These are phyloP conservation scores for Hymenochirus boettgeri DNA, from an alignment of 2,113 vertebrate species.

Conservation along the genomic window DNA sequence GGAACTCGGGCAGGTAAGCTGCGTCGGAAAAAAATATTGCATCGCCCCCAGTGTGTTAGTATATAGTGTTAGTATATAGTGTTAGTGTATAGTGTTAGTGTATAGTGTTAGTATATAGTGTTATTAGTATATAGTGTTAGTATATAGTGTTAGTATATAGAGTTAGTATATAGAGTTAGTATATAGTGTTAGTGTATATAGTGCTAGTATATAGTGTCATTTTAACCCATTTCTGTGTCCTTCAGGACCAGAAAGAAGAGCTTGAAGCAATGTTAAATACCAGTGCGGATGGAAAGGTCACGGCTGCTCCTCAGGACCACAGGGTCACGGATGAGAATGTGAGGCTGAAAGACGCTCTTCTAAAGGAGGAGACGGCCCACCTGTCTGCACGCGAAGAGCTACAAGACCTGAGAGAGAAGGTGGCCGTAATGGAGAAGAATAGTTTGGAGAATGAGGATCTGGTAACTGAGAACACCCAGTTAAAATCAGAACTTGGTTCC, in stretches of 20 bases:
- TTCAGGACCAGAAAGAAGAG: slow-evolving; percentile 65
- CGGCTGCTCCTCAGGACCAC: neutral
- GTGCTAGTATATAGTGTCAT: too few species aligned
- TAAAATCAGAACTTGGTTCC: neutral
- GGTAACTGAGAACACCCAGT: slow-evolving; percentile 1
- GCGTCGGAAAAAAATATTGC: too few species aligned
- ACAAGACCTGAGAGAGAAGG: slow-evolving; percentile 60
- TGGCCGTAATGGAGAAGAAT: slow-evolving; percentile 51
- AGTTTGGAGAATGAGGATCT: slow-evolving; percentile 23
- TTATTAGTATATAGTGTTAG: too few species aligned
- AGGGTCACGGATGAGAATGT: slow-evolving; percentile 34
- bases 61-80: too few species aligned
- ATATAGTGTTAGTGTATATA: too few species aligned
- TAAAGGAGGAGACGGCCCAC: slow-evolving; percentile 61
- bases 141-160: too few species aligned
- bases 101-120: too few species aligned
- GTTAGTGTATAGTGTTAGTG: too few species aligned
- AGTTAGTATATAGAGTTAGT: too few species aligned
- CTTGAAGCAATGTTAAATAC: slow-evolving; percentile 49
- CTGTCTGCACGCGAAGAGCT: slow-evolving; percentile 64
- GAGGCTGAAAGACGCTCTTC: slow-evolving; percentile 45
- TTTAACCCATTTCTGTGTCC: neutral
- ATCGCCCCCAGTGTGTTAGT: too few species aligned
- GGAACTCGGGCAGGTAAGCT: too few species aligned
- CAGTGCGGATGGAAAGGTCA: slow-evolving; percentile 1